Percentiles rank a stretch among this genome's conserved stretches.
phyloP scores from a whole-genome alignment of 2,888 invertebrate genomes.

The Abrostola tripartita region DNA sequence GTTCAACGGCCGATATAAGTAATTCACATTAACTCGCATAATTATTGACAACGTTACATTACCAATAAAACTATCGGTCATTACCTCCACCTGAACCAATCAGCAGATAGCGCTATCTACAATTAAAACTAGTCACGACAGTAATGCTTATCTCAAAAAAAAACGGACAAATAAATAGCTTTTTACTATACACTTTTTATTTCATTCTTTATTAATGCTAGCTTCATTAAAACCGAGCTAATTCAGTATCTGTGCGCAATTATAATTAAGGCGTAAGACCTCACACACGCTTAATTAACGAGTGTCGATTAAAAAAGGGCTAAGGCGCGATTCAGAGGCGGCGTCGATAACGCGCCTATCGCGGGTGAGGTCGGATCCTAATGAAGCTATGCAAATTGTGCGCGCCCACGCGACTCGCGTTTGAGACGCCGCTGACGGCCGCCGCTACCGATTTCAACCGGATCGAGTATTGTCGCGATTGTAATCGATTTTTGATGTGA shows the following conservation, averaged over 20 bases:
- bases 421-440: slow-evolving; percentile 54
- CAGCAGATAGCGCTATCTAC: slow-evolving; percentile 52
- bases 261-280: slow-evolving; percentile 80
- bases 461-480: slow-evolving; percentile 55
- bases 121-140: slow-evolving; percentile 57
- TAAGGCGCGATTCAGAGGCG: slow-evolving; percentile 59
- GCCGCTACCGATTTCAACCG: slow-evolving; percentile 52
- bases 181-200: slow-evolving; percentile 23
- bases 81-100: slow-evolving; percentile 41
- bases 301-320: slow-evolving; percentile 61
- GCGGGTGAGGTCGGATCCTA: slow-evolving; percentile 62
- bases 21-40: slow-evolving; percentile 26
- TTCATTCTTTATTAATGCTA: slow-evolving; percentile 31
- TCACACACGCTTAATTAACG: slow-evolving; percentile 80
- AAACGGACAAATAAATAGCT: slow-evolving; percentile 40
- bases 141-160: slow-evolving; percentile 50
- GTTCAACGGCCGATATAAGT: slow-evolving; percentile 39
- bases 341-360: slow-evolving; percentile 62
- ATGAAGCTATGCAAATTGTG: slow-evolving; percentile 77
- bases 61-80: slow-evolving; percentile 46
- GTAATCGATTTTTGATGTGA: slow-evolving; percentile 57
- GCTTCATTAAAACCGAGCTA: slow-evolving; percentile 54
- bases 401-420: slow-evolving; percentile 62
- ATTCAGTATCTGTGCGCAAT: slow-evolving; percentile 71
- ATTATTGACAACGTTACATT: slow-evolving; percentile 43